A percentile compares a stretch with the other conserved stretches of the same genome.
Evolutionary conservation across 1,140 invertebrate species (phyloP).

Genomic region (Arion vulgaris): DNA sequence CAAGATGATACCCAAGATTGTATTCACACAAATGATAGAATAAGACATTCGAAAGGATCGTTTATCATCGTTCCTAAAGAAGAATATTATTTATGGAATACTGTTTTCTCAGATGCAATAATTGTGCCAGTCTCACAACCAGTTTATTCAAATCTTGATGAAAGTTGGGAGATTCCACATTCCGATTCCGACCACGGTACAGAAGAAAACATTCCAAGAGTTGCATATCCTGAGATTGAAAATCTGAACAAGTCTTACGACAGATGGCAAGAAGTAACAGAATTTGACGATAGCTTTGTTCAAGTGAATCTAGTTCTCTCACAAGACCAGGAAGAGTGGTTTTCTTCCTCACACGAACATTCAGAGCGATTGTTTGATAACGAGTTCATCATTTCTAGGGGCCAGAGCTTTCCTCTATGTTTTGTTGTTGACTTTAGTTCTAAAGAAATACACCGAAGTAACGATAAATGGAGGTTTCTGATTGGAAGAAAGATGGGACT

Average conservation of each 20-base stretch:
- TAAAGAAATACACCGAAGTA: neutral
- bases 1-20: too few relatives aligned
- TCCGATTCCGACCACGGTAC: too few relatives aligned
- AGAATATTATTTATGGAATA: too few relatives aligned
- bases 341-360: neutral
- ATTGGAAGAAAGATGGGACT: neutral
- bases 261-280: neutral
- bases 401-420: neutral
- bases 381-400: neutral
- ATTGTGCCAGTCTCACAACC: neutral
- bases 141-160: neutral
- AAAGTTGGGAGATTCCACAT: neutral
- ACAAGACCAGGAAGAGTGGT: neutral
- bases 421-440: neutral
- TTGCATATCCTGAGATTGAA: neutral
- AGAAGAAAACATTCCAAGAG: too few relatives aligned
- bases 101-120: neutral
- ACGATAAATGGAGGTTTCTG: neutral
- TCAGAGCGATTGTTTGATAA: neutral
- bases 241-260: neutral
- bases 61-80: neutral
- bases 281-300: neutral
- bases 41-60: neutral
- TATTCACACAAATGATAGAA: too few relatives aligned
- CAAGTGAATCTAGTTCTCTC: neutral